phyloP scores from a whole-genome alignment of 2,797 vertebrate species.

The Chaetophractus vellerosus region DNA sequence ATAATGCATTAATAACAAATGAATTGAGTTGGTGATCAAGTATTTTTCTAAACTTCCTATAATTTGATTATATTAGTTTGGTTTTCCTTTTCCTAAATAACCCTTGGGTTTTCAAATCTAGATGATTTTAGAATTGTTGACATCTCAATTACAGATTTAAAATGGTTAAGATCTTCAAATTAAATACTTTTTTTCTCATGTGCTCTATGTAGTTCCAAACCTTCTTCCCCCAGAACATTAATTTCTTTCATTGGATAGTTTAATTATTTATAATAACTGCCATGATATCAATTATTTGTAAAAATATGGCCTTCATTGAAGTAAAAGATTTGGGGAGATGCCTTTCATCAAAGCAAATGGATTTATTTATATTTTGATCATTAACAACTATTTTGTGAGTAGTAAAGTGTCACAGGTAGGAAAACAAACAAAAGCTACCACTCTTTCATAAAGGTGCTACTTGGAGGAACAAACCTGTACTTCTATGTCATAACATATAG shows the following conservation, averaged over 20 bases:
- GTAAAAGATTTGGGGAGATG: constrained; percentile 21
- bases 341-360: neutral
- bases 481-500: neutral
- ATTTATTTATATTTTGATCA: constrained; percentile 70
- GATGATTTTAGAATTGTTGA: constrained; percentile 10
- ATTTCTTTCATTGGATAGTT: neutral
- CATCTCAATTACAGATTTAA: constrained; percentile 30
- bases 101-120: constrained; percentile 41
- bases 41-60: constrained; percentile 51
- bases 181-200: neutral
- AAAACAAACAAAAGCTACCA: constrained; percentile 46
- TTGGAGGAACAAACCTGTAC: neutral
- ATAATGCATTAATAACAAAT: constrained; percentile 11
- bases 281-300: neutral
- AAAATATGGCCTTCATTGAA: neutral
- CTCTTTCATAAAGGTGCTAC: neutral
- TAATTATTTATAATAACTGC: neutral
- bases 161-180: neutral
- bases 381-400: constrained; percentile 51
- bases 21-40: constrained; percentile 10
- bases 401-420: constrained; percentile 48
- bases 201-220: constrained; percentile 24
- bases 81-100: constrained; percentile 35
- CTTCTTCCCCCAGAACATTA: neutral
- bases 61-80: constrained; percentile 53